Evolutionary conservation across 2,888 invertebrate species (phyloP), one percentile per base, ranked within the genome.

Genomic region (Boloria euphrosyne): DNA sequence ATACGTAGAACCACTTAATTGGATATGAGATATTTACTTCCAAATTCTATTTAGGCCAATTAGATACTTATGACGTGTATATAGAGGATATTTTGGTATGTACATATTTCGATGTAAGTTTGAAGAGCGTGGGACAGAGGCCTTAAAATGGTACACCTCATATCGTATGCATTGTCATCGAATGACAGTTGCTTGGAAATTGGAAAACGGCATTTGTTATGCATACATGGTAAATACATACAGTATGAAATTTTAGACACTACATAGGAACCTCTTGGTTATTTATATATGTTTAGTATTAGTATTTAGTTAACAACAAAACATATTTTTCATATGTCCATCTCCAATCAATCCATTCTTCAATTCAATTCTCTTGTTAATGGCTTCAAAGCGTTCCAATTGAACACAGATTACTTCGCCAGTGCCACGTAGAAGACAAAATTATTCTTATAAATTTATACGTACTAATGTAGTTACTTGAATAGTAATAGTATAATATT

Each of bases 101-200:
- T 18, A 13, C 17, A 47, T 47, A 52, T 62, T 43, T 61, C 7
- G 16, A 38, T 38, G 1, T 57, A 18, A 17, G 57, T 43, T 46
- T 60, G 47, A 61, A 59, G 13, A 62, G 44, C 49, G 58, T 59
- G 62, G 61, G 50, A 64, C 46, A 49, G 53, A 53, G 38, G 52
- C 51, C 62, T 64, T 50, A 61, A 64, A 64, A 69, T 64, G 66
- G 60, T 57, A 51, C 53, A 65, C 50, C 69, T 67, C 62, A 69
- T 67, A 67, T 65, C 65, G 59, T 62, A 70, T 68, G 63, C 62
- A 67, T 62, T 66, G 60, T 66, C 62, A 62, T 70, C 63, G 60
- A 61, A 53, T 70, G 65, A 67, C 70, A 70, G 60, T 67, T 65
- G 70, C 67, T 60, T 63, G 62, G 62, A 70, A 70, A 66, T 66